These are phyloP conservation scores for Mesochorus sp. DNA, from an alignment of 2,888 invertebrate species.

Conservation along the genomic window DNA sequence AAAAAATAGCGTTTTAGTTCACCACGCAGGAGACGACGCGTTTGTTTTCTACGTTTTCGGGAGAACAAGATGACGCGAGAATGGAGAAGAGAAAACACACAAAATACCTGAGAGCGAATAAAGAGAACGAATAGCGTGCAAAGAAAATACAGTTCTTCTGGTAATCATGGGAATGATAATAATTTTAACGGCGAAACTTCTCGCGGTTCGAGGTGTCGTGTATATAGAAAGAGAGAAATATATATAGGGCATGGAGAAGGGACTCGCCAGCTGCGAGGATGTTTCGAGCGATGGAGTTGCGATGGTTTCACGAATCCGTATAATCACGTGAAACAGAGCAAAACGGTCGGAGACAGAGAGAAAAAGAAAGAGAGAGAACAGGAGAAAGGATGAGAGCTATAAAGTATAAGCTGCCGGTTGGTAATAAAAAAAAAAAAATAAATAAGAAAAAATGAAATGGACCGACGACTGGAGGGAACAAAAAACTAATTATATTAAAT, in stretches of 20 bases:
- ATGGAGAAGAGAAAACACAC: not conserved
- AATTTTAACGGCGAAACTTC: conserved; percentile 66
- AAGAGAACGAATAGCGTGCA: conserved; percentile 39
- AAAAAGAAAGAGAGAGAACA: conserved; percentile 32
- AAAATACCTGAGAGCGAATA: conserved; percentile 27
- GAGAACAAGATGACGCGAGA: not conserved
- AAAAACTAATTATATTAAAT: conserved; percentile 77
- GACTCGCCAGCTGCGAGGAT: conserved; percentile 19
- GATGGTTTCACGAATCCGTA: conserved; percentile 33
- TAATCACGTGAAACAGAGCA: conserved; percentile 41
- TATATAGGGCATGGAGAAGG: conserved; percentile 34
- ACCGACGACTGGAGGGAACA: conserved; percentile 59
- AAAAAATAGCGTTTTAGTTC: not conserved
- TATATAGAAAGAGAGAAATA: conserved; percentile 32
- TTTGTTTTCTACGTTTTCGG: not conserved
- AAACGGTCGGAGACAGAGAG: conserved; percentile 27
- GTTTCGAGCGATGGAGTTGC: conserved; percentile 29
- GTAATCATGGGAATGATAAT: conserved; percentile 69
- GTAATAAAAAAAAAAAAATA: conserved; percentile 59
- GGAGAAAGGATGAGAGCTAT: conserved; percentile 55
- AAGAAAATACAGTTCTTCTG: conserved; percentile 34
- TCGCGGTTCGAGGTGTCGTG: conserved; percentile 54
- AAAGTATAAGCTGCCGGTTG: conserved; percentile 59
- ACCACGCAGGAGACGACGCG: not conserved
- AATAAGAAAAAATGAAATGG: conserved; percentile 33